Conservation (phyloP, 2,113 vertebrate species). For the Lathamus discolor region DNA sequence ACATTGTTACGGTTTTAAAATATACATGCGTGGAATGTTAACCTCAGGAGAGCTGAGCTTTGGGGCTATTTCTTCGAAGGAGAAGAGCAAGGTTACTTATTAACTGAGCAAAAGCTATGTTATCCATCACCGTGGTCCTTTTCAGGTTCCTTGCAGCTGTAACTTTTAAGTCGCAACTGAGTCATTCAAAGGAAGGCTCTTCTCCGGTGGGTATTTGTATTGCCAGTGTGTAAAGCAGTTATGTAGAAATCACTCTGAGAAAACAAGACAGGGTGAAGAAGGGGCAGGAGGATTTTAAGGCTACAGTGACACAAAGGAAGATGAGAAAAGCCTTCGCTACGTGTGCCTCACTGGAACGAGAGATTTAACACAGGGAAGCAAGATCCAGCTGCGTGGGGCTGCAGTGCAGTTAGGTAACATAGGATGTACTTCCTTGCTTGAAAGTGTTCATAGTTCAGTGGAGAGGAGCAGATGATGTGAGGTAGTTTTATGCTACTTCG, state of each 20-base stretch:
- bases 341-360: background rate
- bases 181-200: background rate
- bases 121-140: background rate
- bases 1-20: background rate
- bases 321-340: accelerated
- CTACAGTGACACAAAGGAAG: background rate
- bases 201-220: background rate
- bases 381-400: accelerated
- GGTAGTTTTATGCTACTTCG: background rate
- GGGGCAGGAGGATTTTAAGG: background rate
- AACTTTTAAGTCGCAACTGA: background rate
- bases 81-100: background rate
- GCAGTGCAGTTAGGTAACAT: accelerated
- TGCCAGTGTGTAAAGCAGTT: background rate
- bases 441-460: background rate
- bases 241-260: background rate
- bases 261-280: background rate
- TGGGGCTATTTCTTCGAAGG: background rate
- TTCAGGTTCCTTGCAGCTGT: background rate
- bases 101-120: background rate
- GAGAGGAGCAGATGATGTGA: accelerated
- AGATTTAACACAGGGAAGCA: background rate
- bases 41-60: background rate
- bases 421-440: accelerated
- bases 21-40: accelerated